phyloP scores from a whole-genome alignment of 2,113 vertebrate species.

The Micronycteris hirsuta region DNA sequence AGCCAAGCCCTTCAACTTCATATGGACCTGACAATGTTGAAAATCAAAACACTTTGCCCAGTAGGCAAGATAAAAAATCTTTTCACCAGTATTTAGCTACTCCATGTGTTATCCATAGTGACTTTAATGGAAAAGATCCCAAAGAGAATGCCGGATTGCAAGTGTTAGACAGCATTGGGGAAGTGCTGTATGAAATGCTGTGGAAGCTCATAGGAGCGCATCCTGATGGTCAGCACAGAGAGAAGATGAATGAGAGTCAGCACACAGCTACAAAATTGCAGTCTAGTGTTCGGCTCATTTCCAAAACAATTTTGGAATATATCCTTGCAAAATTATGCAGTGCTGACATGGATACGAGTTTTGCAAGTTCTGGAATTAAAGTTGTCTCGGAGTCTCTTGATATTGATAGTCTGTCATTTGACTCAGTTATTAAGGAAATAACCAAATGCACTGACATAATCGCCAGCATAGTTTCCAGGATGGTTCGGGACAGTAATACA shows the following conservation, averaged over 20 bases:
- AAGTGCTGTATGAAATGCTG: slow-evolving; percentile 62
- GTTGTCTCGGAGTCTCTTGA: background rate
- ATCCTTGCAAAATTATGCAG: slow-evolving; percentile 63
- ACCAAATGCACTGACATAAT: slow-evolving; percentile 53
- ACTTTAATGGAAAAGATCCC: background rate
- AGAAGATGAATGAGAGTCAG: background rate
- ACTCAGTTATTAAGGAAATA: slow-evolving; percentile 56
- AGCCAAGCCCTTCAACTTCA: background rate
- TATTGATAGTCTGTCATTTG: slow-evolving; percentile 46
- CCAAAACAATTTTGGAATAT: slow-evolving; percentile 65
- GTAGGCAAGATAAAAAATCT: background rate
- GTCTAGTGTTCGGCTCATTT: slow-evolving; percentile 48
- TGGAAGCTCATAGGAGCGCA: background rate
- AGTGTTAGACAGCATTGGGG: slow-evolving; percentile 64
- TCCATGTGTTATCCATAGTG: slow-evolving; percentile 50
- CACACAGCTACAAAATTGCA: background rate
- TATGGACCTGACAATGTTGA: background rate
- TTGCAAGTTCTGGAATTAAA: background rate
- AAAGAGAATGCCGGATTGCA: slow-evolving; percentile 30
- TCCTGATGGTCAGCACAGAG: background rate
- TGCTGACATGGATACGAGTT: background rate
- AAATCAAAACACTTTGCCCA: background rate
- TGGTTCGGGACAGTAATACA: background rate
- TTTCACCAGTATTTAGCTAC: background rate
- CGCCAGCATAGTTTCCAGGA: slow-evolving; percentile 41